phyloP scores from a whole-genome alignment of 1,140 invertebrate species.

The Dreissena polymorpha region DNA sequence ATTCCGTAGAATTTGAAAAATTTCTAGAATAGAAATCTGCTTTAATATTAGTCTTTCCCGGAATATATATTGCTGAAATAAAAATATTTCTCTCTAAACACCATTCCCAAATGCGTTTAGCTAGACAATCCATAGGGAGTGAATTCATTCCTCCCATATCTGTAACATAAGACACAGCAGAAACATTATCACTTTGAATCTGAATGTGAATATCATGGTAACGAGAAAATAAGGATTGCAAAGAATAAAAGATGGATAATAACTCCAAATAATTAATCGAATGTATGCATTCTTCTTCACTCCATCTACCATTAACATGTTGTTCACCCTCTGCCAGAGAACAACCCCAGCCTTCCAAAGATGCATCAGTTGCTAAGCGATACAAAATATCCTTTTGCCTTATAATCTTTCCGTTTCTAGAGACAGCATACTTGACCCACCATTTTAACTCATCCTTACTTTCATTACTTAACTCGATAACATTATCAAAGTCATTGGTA shows the following conservation, averaged over 20 bases:
- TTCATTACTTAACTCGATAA: background rate
- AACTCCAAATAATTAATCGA: constrained; percentile 30
- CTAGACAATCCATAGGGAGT: background rate
- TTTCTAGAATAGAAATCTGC: constrained; percentile 54
- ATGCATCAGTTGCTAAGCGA: background rate
- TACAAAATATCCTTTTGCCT: background rate
- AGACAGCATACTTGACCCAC: background rate
- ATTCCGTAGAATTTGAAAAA: constrained; percentile 34
- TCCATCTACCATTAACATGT: background rate
- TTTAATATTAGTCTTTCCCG: constrained; percentile 41
- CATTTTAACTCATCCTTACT: constrained; percentile 9
- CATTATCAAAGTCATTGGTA: background rate
- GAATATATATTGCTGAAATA: constrained; percentile 29
- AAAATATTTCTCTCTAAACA: constrained; percentile 47
- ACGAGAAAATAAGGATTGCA: background rate
- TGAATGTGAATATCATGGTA: background rate
- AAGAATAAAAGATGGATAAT: constrained; percentile 18
- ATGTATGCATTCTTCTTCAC: background rate
- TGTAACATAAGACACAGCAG: constrained; percentile 47
- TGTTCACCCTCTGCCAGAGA: background rate
- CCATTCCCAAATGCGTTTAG: constrained; percentile 30
- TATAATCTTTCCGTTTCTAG: background rate
- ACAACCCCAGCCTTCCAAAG: constrained; percentile 9
- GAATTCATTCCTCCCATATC: constrained; percentile 37
- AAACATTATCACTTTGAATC: constrained; percentile 11